Evolutionary conservation across 2,113 vertebrate species (phyloP).

Genomic region (Etheostoma cragini): DNA sequence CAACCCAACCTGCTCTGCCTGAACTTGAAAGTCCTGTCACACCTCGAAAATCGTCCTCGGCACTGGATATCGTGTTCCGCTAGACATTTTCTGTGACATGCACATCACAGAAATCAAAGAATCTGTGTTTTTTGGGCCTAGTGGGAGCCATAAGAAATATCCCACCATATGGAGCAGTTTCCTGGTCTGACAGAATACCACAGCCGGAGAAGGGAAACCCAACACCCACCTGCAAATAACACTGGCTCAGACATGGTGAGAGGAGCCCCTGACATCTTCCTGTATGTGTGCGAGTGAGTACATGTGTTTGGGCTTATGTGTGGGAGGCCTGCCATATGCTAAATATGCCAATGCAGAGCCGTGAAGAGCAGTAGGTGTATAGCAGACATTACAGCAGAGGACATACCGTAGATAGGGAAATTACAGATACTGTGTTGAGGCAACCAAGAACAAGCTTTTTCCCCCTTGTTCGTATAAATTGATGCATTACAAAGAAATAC

Average conservation of each 20-base stretch:
- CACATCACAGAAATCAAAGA: slow-evolving; percentile 62
- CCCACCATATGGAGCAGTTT: slow-evolving; percentile 53
- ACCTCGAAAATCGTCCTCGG: slow-evolving; percentile 47
- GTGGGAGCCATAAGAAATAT: slow-evolving; percentile 49
- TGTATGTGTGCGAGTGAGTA: slow-evolving; percentile 30
- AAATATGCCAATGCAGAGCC: slow-evolving; percentile 41
- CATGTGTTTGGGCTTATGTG: slow-evolving; percentile 37
- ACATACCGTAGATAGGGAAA: neutral
- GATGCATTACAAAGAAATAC: slow-evolving; percentile 7
- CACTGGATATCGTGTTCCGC: slow-evolving; percentile 45
- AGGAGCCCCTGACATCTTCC: slow-evolving; percentile 54
- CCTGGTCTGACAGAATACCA: slow-evolving; percentile 69
- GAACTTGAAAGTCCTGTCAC: slow-evolving; percentile 58
- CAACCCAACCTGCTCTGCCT: slow-evolving; percentile 27
- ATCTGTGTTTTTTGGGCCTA: slow-evolving; percentile 34
- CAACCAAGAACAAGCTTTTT: neutral
- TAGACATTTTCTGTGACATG: slow-evolving; percentile 54
- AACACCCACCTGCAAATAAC: slow-evolving; percentile 71
- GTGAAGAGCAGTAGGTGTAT: slow-evolving; percentile 44
- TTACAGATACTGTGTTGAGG: slow-evolving; percentile 30
- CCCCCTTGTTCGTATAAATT: neutral
- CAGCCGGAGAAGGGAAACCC: slow-evolving; percentile 66
- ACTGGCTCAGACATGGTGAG: slow-evolving; percentile 65
- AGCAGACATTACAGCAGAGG: slow-evolving; percentile 28
- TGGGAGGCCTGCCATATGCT: slow-evolving; percentile 68